These are phyloP conservation scores for Hypsopygia costalis DNA, from an alignment of 2,888 invertebrate species.

Conservation along the genomic window DNA sequence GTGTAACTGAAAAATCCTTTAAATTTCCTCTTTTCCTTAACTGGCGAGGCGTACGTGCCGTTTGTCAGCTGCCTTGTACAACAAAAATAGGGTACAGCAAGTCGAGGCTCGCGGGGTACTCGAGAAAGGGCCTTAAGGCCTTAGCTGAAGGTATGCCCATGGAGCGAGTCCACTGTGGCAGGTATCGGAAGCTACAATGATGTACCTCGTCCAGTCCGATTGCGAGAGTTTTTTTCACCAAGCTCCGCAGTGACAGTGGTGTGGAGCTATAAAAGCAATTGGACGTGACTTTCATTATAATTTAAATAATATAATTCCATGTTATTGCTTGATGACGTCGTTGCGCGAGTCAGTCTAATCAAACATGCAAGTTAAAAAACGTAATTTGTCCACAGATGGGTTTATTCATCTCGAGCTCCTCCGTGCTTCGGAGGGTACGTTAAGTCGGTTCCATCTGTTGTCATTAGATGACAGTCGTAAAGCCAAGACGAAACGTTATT, in stretches of 20 bases:
- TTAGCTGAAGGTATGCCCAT: slow-evolving; percentile 28
- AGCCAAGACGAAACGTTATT: too few species aligned
- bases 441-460: too few species aligned
- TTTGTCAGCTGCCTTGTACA: slow-evolving; percentile 22
- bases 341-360: too few species aligned
- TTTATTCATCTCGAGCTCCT: too few species aligned
- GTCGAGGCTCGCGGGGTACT: background rate
- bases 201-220: slow-evolving; percentile 65
- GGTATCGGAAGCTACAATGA: slow-evolving; percentile 65
- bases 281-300: slow-evolving; percentile 12
- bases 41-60: slow-evolving; percentile 21
- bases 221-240: slow-evolving; percentile 60
- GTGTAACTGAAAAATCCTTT: slow-evolving; percentile 22
- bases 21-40: slow-evolving; percentile 21
- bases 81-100: slow-evolving; percentile 18
- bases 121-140: slow-evolving; percentile 10
- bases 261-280: slow-evolving; percentile 22
- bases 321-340: too few species aligned
- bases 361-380: too few species aligned
- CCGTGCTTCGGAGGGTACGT: too few species aligned
- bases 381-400: too few species aligned
- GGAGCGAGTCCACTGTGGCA: slow-evolving; percentile 45
- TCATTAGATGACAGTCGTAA: too few species aligned
- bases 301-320: too few species aligned
- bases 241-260: slow-evolving; percentile 41